These are phyloP conservation scores for Brachypterus glaber DNA, from an alignment of 2,888 invertebrate genomes.

Conservation along the genomic window DNA sequence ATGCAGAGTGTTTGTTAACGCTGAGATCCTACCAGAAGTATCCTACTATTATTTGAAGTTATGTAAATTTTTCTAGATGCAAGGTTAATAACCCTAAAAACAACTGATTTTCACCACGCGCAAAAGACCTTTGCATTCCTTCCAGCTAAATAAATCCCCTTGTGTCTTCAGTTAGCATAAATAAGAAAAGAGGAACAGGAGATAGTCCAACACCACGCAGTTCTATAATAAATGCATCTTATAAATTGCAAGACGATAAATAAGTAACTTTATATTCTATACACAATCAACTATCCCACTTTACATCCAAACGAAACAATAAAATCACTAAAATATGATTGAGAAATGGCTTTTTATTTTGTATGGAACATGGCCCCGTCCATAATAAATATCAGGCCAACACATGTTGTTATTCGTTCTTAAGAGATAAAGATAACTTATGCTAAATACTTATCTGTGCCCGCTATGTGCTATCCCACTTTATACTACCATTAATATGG, in stretches of 20 bases:
- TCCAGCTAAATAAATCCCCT: conserved; percentile 2
- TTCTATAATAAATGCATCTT: conserved; percentile 40
- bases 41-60: no score
- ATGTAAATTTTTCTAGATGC: no score
- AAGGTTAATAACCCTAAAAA: no score
- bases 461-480: no score
- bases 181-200: conserved; percentile 9
- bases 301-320: conserved; percentile 42
- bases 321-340: conserved; percentile 44
- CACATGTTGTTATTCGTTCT: conserved; percentile 30
- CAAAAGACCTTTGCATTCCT: conserved; percentile 7
- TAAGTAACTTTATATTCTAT: conserved; percentile 43
- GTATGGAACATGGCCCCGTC: conserved; percentile 34
- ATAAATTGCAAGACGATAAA: conserved; percentile 42
- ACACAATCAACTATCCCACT: conserved; percentile 42
- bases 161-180: conserved; percentile 12
- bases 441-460: conserved; percentile 29
- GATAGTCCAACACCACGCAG: conserved; percentile 33
- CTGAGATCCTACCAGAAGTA: no score
- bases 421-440: conserved; percentile 31
- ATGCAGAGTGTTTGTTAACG: no score
- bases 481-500: no score
- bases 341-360: conserved; percentile 40
- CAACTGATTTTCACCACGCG: no score
- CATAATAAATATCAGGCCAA: conserved; percentile 37